These are phyloP conservation scores for Macaria liturata DNA, from an alignment of 2,888 invertebrate genomes.

Conservation along the genomic window DNA sequence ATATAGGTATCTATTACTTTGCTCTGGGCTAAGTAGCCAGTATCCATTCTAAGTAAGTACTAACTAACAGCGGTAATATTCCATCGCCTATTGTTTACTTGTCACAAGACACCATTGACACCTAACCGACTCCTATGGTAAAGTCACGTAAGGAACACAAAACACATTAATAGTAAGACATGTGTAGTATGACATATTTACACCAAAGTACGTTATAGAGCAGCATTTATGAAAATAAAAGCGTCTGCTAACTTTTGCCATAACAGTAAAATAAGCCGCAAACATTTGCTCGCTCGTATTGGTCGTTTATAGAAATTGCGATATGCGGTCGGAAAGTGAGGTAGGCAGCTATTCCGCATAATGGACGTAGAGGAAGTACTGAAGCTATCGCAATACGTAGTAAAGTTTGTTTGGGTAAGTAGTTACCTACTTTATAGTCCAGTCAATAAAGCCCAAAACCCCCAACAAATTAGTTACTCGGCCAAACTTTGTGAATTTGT, in stretches of 20 bases:
- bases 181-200: constrained; percentile 5
- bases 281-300: constrained; percentile 9
- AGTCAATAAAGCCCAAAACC: too few relatives aligned
- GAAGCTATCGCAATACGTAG: constrained; percentile 3
- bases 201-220: not conserved
- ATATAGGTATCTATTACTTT: too few relatives aligned
- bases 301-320: constrained; percentile 5
- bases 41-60: too few relatives aligned
- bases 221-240: constrained; percentile 6
- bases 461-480: too few relatives aligned
- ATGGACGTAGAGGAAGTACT: not conserved
- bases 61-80: not conserved
- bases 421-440: too few relatives aligned
- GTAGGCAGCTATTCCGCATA: not conserved
- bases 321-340: constrained; percentile 1
- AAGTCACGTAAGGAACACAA: constrained; percentile 9
- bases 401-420: not conserved
- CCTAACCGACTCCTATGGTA: constrained; percentile 1
- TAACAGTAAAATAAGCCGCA: constrained; percentile 12
- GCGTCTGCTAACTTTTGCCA: constrained; percentile 13
- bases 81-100: constrained; percentile 6
- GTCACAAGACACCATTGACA: constrained; percentile 3
- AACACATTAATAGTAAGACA: not conserved
- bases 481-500: too few relatives aligned
- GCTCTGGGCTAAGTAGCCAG: too few relatives aligned